A percentile compares a stretch with the other conserved stretches of the same genome.
Conservation (phyloP, 2,797 vertebrate species). For the Protosalanx chinensis region DNA sequence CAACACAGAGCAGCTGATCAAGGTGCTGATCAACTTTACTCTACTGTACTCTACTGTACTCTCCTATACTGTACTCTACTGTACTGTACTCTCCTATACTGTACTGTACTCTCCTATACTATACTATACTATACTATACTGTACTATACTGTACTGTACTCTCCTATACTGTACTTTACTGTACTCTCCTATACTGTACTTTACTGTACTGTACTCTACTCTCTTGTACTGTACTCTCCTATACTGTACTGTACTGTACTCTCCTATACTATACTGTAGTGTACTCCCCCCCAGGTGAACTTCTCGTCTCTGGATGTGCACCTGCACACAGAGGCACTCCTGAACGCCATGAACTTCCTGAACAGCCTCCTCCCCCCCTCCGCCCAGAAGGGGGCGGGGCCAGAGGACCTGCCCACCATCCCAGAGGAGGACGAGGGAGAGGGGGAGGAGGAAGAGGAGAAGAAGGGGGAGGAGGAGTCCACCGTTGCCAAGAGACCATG, state of each 20-base stretch:
- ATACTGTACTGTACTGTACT: background rate
- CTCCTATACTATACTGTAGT: background rate
- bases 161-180: background rate
- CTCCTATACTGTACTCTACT: background rate
- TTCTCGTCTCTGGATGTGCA: slow-evolving; percentile 95
- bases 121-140: background rate
- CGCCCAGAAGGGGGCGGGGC: slow-evolving; percentile 65
- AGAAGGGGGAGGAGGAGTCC: slow-evolving; percentile 72
- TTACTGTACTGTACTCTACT: background rate
- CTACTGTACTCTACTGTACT: background rate
- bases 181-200: background rate
- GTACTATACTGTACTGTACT: background rate
- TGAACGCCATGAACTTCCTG: slow-evolving; percentile 88
- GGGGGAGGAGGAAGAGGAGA: slow-evolving; percentile 69
- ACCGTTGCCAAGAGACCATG: slow-evolving; percentile 62
- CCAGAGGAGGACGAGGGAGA: slow-evolving; percentile 77
- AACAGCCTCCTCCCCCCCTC: slow-evolving; percentile 80
- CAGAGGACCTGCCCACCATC: slow-evolving; percentile 66
- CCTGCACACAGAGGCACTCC: slow-evolving; percentile 91
- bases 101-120: background rate
- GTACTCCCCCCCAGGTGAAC: slow-evolving; percentile 66
- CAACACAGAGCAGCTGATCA: slow-evolving; percentile 87
- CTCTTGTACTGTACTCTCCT: background rate
- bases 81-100: background rate
- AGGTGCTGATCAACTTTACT: slow-evolving; percentile 72